These are phyloP conservation scores for Huso huso DNA, from an alignment of 2,797 vertebrate genomes.

Conservation along the genomic window DNA sequence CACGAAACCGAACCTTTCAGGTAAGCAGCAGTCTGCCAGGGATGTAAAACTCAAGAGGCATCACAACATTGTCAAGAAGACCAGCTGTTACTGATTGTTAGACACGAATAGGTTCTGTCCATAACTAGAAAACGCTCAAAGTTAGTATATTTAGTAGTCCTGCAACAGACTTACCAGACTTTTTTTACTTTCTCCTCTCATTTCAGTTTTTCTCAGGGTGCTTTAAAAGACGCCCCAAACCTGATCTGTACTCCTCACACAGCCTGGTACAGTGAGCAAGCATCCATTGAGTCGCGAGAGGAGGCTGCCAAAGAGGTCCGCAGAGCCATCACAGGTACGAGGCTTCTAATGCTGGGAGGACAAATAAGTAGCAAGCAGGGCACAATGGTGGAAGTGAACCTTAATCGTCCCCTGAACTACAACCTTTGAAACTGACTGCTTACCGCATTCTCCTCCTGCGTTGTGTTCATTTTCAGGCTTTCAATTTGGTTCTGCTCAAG, in stretches of 20 bases:
- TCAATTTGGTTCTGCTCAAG: background rate
- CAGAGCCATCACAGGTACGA: slow-evolving; percentile 74
- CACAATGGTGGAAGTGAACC: too few species aligned
- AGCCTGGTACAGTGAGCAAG: slow-evolving; percentile 85
- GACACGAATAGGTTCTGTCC: background rate
- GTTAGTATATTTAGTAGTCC: too few species aligned
- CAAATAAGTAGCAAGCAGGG: too few species aligned
- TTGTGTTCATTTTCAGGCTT: background rate
- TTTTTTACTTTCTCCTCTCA: background rate
- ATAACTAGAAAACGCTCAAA: too few species aligned
- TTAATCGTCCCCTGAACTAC: too few species aligned
- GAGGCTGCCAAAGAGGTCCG: slow-evolving; percentile 82
- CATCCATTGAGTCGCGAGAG: slow-evolving; percentile 78
- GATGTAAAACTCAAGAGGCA: too few species aligned
- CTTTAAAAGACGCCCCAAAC: slow-evolving; percentile 80
- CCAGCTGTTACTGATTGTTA: background rate
- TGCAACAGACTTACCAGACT: too few species aligned
- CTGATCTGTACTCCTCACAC: slow-evolving; percentile 84
- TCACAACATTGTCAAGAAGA: background rate
- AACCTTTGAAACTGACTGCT: too few species aligned
- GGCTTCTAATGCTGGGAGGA: too few species aligned
- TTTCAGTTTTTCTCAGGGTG: slow-evolving; percentile 72
- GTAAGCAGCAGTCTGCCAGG: slow-evolving; percentile 33
- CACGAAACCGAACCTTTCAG: slow-evolving; percentile 83
- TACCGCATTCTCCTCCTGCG: background rate